These are phyloP conservation scores for Amphiprion percula DNA, from an alignment of 2,113 vertebrate genomes.

Conservation along the genomic window DNA sequence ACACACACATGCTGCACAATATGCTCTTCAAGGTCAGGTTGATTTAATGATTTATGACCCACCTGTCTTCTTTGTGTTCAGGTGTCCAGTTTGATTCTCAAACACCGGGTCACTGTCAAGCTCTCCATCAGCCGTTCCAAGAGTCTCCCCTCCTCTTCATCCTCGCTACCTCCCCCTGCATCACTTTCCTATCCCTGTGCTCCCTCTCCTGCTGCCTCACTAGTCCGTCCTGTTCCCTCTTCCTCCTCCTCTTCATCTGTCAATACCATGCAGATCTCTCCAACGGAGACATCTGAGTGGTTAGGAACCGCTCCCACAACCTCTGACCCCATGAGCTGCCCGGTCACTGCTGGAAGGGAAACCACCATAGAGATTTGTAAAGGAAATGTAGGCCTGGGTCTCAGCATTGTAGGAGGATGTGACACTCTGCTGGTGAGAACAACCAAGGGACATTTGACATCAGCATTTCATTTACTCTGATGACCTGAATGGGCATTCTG, in stretches of 20 bases:
- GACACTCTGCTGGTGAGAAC: constrained; percentile 91
- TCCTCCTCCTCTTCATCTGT: constrained; percentile 37
- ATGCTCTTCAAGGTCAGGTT: constrained; percentile 50
- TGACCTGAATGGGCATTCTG: neutral
- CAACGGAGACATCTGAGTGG: constrained; percentile 79
- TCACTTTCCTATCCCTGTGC: constrained; percentile 33
- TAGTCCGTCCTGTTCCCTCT: constrained; percentile 5
- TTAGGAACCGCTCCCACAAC: constrained; percentile 81
- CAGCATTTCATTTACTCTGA: neutral
- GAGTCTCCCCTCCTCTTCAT: constrained; percentile 39
- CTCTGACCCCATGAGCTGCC: constrained; percentile 88
- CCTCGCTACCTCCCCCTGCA: constrained; percentile 1
- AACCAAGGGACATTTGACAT: neutral
- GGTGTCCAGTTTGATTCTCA: constrained; percentile 90
- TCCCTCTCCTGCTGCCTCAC: constrained; percentile 31
- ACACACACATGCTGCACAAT: neutral
- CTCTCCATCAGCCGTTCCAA: constrained; percentile 81
- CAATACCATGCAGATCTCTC: constrained; percentile 25
- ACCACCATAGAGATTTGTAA: constrained; percentile 94
- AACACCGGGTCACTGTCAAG: constrained; percentile 84
- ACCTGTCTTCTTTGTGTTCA: constrained; percentile 67
- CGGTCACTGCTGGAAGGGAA: constrained; percentile 91
- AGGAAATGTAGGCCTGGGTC: constrained; percentile 91
- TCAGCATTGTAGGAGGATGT: constrained; percentile 95
- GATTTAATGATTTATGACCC: constrained; percentile 64